Evolutionary conservation across 2,888 invertebrate genomes (phyloP).

Genomic region (Eumerus sabulonum): DNA sequence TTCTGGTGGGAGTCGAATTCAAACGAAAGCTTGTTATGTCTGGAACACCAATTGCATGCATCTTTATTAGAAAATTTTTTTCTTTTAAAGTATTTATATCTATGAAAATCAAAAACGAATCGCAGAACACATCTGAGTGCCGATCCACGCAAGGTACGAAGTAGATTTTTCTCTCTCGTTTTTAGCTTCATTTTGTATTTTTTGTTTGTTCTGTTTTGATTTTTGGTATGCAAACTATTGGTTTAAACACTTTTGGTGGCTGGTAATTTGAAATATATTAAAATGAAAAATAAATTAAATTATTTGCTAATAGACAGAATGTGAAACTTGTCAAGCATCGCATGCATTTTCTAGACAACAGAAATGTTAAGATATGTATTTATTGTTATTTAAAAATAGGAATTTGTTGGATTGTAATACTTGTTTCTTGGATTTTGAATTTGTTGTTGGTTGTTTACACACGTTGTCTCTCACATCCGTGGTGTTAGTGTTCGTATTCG

Average conservation of each 20-base stretch:
- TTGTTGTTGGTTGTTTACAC: slow-evolving; percentile 60
- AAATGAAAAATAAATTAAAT: background rate
- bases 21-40: too few relatives aligned
- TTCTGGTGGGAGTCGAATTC: background rate
- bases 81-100: too few relatives aligned
- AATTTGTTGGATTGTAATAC: slow-evolving; percentile 27
- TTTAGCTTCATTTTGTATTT: slow-evolving; percentile 27
- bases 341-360: slow-evolving; percentile 63
- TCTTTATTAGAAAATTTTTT: too few relatives aligned
- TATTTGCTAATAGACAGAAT: too few relatives aligned
- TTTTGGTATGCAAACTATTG: slow-evolving; percentile 19
- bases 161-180: slow-evolving; percentile 5
- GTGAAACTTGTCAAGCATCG: slow-evolving; percentile 21
- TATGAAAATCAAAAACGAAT: background rate
- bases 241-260: slow-evolving; percentile 51
- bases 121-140: slow-evolving; percentile 30
- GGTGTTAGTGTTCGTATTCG: slow-evolving; percentile 41
- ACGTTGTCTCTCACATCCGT: slow-evolving; percentile 37
- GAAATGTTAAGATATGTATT: too few relatives aligned
- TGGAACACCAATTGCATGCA: too few relatives aligned
- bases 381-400: slow-evolving; percentile 26
- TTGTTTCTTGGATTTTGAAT: slow-evolving; percentile 26
- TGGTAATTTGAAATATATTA: slow-evolving; percentile 29
- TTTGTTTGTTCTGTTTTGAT: slow-evolving; percentile 19
- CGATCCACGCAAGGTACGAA: slow-evolving; percentile 1